Base-by-base conservation (phyloP, 2,113 vertebrate genomes). In the Dinomys branickii region DNA sequence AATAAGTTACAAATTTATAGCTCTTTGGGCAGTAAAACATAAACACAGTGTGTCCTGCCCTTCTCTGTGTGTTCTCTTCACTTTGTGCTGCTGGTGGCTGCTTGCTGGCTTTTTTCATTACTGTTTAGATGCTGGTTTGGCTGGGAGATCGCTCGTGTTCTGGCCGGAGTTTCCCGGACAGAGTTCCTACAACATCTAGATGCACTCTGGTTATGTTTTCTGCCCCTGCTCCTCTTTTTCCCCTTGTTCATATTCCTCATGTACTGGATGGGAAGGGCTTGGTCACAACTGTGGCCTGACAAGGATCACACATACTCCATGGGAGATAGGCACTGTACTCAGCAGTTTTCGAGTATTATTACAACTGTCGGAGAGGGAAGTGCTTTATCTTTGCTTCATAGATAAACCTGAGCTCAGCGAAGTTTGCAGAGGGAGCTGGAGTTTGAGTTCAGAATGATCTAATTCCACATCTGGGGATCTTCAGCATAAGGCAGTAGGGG, bases 1-100 rank as follows among this genome's bases (percentile, higher is more conserved):
- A 97, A 88, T 96, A 92, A 97, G 94, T 97, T 96, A 92, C 0
- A 0, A 97, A 93, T 95, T 98, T 97, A 87, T 95, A 86, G 59
- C 94, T 95, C 73, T 96, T 87, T 90, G 85, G 93, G 95, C 85
- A 2, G 35, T 33, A 96, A 95, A 95, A 75, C 22, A 44, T 80
- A 94, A 88, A 97, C 94, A 88, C 88, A 63, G 96, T 13, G 12
- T 85, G 77, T 50, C 85, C 85, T 86, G 81, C 73, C 88, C 77
- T 56, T 22, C 63, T 2, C 56, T 78, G 88, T 78, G 91, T 90
- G 73, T 77, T 97, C 95, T 78, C 41, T 91, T 33, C 4, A 24
- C 69, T 73, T 26, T 41, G 67, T 89, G 95, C 95, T 80, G 59
- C 0, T 0, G 44, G 92, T 71, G 83, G 54, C 71, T 94, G 92